A percentile compares a stretch with the other conserved stretches of the same genome.
Evolutionary conservation across 2,113 vertebrate genomes (phyloP).

Genomic region (Dromaius novaehollandiae): DNA sequence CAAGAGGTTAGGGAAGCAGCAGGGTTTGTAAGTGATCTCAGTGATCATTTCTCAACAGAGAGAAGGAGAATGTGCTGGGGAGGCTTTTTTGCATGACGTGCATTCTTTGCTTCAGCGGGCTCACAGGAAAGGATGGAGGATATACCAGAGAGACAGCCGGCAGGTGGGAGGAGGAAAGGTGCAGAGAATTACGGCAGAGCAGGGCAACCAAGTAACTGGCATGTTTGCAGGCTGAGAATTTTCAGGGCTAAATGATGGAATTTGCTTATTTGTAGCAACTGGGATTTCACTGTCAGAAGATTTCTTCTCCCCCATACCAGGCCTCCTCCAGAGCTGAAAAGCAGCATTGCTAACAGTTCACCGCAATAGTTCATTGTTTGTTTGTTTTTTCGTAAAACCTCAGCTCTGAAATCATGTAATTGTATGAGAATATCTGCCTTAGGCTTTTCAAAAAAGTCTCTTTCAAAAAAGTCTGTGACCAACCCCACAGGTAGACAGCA

Average conservation of each 20-base stretch:
- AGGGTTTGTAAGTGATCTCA: background rate
- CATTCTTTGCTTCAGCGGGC: background rate
- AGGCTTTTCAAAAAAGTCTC: background rate
- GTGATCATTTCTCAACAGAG: background rate
- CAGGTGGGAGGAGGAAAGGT: conserved; percentile 47
- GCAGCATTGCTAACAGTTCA: background rate
- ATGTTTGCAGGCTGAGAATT: background rate
- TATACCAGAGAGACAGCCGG: conserved; percentile 8
- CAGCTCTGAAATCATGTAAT: background rate
- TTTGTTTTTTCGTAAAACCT: background rate
- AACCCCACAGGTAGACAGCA: background rate
- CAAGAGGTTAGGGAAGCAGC: background rate
- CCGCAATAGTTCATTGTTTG: background rate
- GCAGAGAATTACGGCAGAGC: background rate
- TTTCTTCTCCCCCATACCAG: background rate
- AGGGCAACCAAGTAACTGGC: background rate
- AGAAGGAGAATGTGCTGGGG: background rate
- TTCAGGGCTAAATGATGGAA: background rate
- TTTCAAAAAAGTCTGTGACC: background rate
- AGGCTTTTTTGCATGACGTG: background rate
- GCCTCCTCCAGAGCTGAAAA: background rate
- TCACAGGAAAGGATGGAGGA: background rate
- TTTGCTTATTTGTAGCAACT: background rate
- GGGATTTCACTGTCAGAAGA: background rate
- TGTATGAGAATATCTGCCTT: background rate